Evolutionary conservation across 1,140 invertebrate genomes (phyloP).

Genomic region (Bombus sylvicola): DNA sequence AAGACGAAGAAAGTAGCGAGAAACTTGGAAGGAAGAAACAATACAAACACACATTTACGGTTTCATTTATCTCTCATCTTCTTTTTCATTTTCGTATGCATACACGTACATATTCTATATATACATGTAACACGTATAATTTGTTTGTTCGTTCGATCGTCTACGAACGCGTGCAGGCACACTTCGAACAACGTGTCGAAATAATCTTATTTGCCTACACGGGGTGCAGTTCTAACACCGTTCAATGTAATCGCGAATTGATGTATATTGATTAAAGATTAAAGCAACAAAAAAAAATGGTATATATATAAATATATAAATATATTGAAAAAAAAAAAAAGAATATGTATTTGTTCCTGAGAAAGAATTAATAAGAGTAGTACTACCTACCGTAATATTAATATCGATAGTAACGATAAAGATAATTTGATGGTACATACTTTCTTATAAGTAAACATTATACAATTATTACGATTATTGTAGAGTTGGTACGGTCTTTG

Average conservation of each 20-base stretch:
- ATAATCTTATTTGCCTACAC: conserved; percentile 59
- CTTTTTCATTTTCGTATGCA: conserved; percentile 25
- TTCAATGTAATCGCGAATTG: conserved; percentile 79
- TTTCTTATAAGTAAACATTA: conserved; percentile 80
- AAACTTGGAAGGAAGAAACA: conserved; percentile 18
- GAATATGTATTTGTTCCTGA: conserved; percentile 80
- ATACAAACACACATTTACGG: background rate
- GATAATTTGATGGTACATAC: conserved; percentile 82
- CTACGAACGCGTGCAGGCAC: conserved; percentile 19
- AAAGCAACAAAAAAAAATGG: conserved; percentile 42
- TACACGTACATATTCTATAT: conserved; percentile 15
- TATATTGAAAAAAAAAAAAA: conserved; percentile 41
- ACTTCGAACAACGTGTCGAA: conserved; percentile 52
- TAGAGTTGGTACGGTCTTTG: conserved; percentile 82
- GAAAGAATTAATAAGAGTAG: conserved; percentile 75
- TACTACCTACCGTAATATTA: conserved; percentile 73
- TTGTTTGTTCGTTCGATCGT: conserved; percentile 33
- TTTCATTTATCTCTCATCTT: background rate
- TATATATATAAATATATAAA: conserved; percentile 44
- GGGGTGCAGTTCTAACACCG: conserved; percentile 68
- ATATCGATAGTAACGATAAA: conserved; percentile 78
- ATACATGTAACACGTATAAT: conserved; percentile 19
- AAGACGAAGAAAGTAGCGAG: conserved; percentile 47
- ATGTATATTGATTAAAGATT: conserved; percentile 79
- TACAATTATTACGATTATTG: conserved; percentile 78